Evolutionary conservation across 2,113 vertebrate species (phyloP).

Genomic region (Pangasianodon hypophthalmus): DNA sequence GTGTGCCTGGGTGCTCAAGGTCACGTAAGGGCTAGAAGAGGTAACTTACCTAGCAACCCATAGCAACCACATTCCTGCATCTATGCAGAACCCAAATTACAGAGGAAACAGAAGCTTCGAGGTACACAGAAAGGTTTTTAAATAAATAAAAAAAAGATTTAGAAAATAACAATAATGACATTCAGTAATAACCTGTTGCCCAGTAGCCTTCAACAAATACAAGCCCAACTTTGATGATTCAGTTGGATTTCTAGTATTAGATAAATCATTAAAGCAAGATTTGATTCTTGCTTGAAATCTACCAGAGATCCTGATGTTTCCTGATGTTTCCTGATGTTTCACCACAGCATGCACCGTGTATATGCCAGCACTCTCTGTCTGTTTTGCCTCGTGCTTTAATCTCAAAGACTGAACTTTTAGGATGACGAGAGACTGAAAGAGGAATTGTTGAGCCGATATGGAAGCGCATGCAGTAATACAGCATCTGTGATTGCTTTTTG

Average conservation of each 20-base stretch:
- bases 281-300: background rate
- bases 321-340: background rate
- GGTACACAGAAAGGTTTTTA: background rate
- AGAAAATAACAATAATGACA: background rate
- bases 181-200: background rate
- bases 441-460: background rate
- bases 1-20: background rate
- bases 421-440: background rate
- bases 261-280: background rate
- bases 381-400: background rate
- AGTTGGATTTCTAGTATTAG: background rate
- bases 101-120: background rate
- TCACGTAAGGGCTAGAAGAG: background rate
- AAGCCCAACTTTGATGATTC: background rate
- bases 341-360: background rate
- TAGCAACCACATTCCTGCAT: constrained; percentile 1
- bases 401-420: background rate
- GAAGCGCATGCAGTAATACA: background rate
- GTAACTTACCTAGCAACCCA: background rate
- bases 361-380: background rate
- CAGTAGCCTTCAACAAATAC: background rate
- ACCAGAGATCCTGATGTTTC: background rate
- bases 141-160: background rate
- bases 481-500: constrained; percentile 16
- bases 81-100: background rate